Conservation (phyloP, 2,888 invertebrate species). For the Coremacera marginata region DNA sequence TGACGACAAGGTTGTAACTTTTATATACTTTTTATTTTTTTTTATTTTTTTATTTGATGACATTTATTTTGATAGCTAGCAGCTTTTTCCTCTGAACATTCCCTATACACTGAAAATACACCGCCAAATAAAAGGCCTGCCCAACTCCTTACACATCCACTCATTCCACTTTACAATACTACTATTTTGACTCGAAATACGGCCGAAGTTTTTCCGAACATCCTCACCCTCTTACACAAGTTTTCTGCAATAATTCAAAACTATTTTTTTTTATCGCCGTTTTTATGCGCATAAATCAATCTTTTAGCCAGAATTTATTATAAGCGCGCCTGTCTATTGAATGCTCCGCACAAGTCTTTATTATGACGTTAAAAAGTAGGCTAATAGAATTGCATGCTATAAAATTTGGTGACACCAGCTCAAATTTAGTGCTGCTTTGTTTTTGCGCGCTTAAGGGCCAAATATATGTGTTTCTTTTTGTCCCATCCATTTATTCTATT, state of each 20-base stretch:
- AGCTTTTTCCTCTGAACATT: too few species aligned
- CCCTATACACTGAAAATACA: too few species aligned
- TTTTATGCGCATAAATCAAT: slow-evolving; percentile 3
- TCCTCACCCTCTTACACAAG: too few species aligned
- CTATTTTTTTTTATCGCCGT: not conserved
- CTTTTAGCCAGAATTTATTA: slow-evolving; percentile 8
- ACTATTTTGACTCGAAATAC: not conserved
- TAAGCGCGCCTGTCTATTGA: not conserved
- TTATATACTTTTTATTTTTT: not conserved
- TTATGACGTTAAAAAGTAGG: slow-evolving; percentile 2
- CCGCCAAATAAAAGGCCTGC: too few species aligned
- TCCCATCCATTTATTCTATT: not conserved
- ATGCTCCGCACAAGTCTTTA: not conserved
- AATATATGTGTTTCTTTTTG: not conserved
- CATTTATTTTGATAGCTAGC: not conserved
- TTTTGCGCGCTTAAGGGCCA: too few species aligned
- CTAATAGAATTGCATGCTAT: slow-evolving; percentile 8
- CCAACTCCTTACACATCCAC: not conserved
- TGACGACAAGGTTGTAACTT: slow-evolving; percentile 55
- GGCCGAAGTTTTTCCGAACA: too few species aligned
- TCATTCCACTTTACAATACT: not conserved
- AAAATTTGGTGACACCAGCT: slow-evolving; percentile 10
- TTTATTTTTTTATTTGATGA: not conserved
- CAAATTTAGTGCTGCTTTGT: slow-evolving; percentile 1
- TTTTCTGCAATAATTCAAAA: not conserved